Percentiles rank a stretch among this genome's conserved stretches.
Evolutionary conservation across 2,888 invertebrate species (phyloP).

Genomic region (Ochlodes sylvanus): DNA sequence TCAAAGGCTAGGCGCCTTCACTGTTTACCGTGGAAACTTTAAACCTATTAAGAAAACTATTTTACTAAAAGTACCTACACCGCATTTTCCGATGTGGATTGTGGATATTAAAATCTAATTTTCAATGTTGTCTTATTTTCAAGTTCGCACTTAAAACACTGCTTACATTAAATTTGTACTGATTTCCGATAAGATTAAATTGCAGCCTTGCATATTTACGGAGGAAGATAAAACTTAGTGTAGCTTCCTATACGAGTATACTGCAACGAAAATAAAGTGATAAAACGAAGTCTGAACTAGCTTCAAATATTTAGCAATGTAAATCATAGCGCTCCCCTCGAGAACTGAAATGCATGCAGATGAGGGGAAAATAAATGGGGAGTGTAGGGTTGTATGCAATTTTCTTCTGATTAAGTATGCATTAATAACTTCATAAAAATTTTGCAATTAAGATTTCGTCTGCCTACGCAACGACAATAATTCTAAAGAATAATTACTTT

Average conservation of each 20-base stretch:
- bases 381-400: slow-evolving; percentile 17
- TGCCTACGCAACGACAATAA: slow-evolving; percentile 11
- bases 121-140: neutral
- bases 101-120: too few species aligned
- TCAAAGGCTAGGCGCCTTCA: neutral
- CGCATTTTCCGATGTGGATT: neutral
- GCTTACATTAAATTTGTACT: neutral
- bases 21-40: neutral
- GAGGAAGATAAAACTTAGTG: neutral
- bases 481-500: slow-evolving; percentile 9
- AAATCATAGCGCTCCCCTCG: slow-evolving; percentile 11
- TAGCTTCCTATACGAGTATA: neutral
- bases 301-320: slow-evolving; percentile 1
- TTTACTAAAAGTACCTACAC: too few species aligned
- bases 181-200: slow-evolving; percentile 17
- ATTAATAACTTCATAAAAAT: slow-evolving; percentile 11
- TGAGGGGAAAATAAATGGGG: slow-evolving; percentile 14
- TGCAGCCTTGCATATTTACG: slow-evolving; percentile 11
- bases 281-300: neutral
- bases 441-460: slow-evolving; percentile 9
- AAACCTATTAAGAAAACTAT: neutral
- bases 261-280: neutral
- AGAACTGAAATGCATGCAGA: slow-evolving; percentile 6
- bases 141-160: neutral
- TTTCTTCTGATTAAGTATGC: slow-evolving; percentile 11